Evolutionary conservation across 1,140 invertebrate species (phyloP).

Genomic region (Colletes latitarsis): DNA sequence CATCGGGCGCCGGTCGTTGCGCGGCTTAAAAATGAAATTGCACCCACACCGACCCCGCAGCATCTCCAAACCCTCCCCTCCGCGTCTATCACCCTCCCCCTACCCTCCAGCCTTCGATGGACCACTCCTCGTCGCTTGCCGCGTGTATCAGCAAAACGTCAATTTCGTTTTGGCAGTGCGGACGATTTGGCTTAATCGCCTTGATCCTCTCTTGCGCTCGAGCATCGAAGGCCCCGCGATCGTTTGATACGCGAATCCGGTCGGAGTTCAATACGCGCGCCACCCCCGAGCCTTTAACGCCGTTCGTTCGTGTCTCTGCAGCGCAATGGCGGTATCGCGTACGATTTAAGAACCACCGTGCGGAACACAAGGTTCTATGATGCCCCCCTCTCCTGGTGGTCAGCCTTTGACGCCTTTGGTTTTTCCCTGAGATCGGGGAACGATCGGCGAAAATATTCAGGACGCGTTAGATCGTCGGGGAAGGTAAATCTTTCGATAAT

Average conservation of each 20-base stretch:
- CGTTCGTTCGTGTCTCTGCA: background rate
- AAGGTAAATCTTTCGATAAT: too few relatives aligned
- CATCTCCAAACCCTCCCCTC: slow-evolving; percentile 17
- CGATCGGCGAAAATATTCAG: background rate
- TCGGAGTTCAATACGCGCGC: slow-evolving; percentile 13
- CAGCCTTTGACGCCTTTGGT: background rate
- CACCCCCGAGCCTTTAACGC: slow-evolving; percentile 1
- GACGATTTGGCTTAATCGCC: slow-evolving; percentile 65
- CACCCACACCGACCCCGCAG: slow-evolving; percentile 47
- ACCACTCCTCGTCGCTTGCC: slow-evolving; percentile 21
- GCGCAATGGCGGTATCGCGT: background rate
- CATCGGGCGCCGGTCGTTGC: slow-evolving; percentile 69
- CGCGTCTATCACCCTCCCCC: background rate
- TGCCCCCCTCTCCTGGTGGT: too few relatives aligned
- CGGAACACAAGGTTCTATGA: background rate
- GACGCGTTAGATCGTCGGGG: too few relatives aligned
- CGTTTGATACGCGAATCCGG: slow-evolving; percentile 49
- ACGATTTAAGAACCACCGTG: too few relatives aligned
- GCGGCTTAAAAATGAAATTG: slow-evolving; percentile 76
- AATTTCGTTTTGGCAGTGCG: slow-evolving; percentile 73
- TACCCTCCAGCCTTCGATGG: background rate
- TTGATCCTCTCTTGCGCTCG: slow-evolving; percentile 60
- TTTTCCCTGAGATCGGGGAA: background rate
- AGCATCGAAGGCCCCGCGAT: slow-evolving; percentile 54
- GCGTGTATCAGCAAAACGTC: slow-evolving; percentile 67